Conservation (phyloP, 2,797 vertebrate genomes). For the Chromobotia macracanthus region DNA sequence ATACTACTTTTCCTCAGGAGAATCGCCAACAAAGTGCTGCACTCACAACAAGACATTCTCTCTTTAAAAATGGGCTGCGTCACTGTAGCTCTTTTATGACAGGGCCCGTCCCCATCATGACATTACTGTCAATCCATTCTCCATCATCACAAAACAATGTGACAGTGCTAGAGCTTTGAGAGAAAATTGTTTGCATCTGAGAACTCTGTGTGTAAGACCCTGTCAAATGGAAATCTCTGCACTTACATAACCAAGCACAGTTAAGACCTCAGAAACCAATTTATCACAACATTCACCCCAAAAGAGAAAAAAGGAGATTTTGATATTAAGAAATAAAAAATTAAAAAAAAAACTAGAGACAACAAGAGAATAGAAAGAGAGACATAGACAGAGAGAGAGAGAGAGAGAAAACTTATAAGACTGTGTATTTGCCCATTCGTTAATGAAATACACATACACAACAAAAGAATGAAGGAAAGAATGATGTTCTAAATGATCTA, state of each 20-base stretch:
- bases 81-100: slow-evolving; percentile 6
- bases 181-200: slow-evolving; percentile 22
- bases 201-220: background rate
- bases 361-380: too few species aligned
- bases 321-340: too few species aligned
- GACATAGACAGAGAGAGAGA: too few species aligned
- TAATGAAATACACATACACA: background rate
- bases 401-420: too few species aligned
- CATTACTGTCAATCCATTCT: slow-evolving; percentile 7
- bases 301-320: background rate
- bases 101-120: slow-evolving; percentile 21
- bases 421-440: too few species aligned
- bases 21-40: slow-evolving; percentile 38
- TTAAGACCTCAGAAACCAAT: slow-evolving; percentile 18
- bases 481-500: background rate
- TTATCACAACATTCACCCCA: slow-evolving; percentile 19
- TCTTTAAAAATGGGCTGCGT: background rate
- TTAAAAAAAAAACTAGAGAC: too few species aligned
- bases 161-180: background rate
- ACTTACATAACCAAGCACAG: slow-evolving; percentile 30
- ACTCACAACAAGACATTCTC: slow-evolving; percentile 25
- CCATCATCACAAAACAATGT: slow-evolving; percentile 21
- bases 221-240: slow-evolving; percentile 33
- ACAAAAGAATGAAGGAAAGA: background rate
- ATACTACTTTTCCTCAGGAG: slow-evolving; percentile 35